phyloP scores from a whole-genome alignment of 2,113 vertebrate genomes.

The Bagarius yarrelli region DNA sequence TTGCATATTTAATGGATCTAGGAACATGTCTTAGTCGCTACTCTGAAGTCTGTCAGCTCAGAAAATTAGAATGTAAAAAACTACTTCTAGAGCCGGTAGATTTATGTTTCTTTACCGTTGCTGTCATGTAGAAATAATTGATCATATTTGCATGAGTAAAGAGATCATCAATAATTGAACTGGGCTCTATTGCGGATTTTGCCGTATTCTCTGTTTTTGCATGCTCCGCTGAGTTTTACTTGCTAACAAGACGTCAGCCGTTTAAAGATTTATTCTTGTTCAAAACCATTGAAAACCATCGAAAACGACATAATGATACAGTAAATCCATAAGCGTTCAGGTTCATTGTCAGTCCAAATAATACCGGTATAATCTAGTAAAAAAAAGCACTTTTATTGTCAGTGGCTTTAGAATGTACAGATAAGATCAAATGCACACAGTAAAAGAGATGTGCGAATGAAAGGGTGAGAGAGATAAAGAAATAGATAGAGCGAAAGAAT shows the following conservation, averaged over 20 bases:
- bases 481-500: too few species aligned
- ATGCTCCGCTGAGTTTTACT: conserved; percentile 44
- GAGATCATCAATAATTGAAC: conserved; percentile 72
- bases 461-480: too few species aligned
- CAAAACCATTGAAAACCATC: conserved; percentile 7
- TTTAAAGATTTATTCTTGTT: conserved; percentile 32
- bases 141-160: conserved; percentile 76
- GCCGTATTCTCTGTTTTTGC: conserved; percentile 45
- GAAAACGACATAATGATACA: conserved; percentile 16
- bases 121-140: conserved; percentile 75
- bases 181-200: conserved; percentile 52
- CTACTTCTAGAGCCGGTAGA: conserved; percentile 60
- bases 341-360: conserved; percentile 42
- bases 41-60: conserved; percentile 70
- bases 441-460: too few species aligned
- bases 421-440: too few species aligned
- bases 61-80: conserved; percentile 77
- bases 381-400: conserved; percentile 17
- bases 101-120: conserved; percentile 64
- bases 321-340: conserved; percentile 26
- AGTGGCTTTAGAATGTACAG: conserved; percentile 3
- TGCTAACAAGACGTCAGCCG: conserved; percentile 31
- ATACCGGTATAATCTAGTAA: conserved; percentile 24
- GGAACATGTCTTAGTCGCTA: conserved; percentile 64
- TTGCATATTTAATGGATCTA: conserved; percentile 63